Percentiles rank a stretch among this genome's conserved stretches.
Evolutionary conservation across 2,113 vertebrate species (phyloP).

Genomic region (Boleophthalmus pectinirostris): DNA sequence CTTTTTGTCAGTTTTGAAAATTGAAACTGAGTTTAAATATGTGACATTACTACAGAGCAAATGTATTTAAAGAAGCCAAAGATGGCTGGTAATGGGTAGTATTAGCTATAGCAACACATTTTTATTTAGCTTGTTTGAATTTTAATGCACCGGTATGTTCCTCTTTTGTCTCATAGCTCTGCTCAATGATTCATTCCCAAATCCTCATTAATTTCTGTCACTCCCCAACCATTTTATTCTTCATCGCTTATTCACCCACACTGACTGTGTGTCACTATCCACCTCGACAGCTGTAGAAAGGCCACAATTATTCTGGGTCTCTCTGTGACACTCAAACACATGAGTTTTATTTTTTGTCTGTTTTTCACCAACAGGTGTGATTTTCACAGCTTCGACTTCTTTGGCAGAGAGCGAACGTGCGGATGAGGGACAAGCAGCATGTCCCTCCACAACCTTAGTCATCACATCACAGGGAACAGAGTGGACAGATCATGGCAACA

Average conservation of each 20-base stretch:
- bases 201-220: neutral
- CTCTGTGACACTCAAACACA: slow-evolving; percentile 14
- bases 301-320: slow-evolving; percentile 38
- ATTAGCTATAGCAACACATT: slow-evolving; percentile 6
- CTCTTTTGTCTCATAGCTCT: slow-evolving; percentile 3
- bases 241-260: slow-evolving; percentile 21
- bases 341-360: slow-evolving; percentile 10
- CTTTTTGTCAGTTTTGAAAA: neutral
- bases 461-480: slow-evolving; percentile 60
- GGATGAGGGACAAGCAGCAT: slow-evolving; percentile 54
- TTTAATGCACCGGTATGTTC: neutral
- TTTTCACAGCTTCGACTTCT: slow-evolving; percentile 57
- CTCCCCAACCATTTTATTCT: slow-evolving; percentile 7
- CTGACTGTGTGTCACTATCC: slow-evolving; percentile 32
- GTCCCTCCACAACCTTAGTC: slow-evolving; percentile 68
- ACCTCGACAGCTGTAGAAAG: slow-evolving; percentile 54
- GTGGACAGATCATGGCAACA: slow-evolving; percentile 33
- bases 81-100: neutral
- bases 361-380: slow-evolving; percentile 55
- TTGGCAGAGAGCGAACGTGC: slow-evolving; percentile 43
- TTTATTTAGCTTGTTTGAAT: neutral
- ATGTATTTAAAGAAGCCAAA: neutral
- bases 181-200: slow-evolving; percentile 14
- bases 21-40: neutral
- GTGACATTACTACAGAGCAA: neutral